Evolutionary conservation across 2,797 vertebrate species (phyloP).

Genomic region (Macroramphosus scolopax): DNA sequence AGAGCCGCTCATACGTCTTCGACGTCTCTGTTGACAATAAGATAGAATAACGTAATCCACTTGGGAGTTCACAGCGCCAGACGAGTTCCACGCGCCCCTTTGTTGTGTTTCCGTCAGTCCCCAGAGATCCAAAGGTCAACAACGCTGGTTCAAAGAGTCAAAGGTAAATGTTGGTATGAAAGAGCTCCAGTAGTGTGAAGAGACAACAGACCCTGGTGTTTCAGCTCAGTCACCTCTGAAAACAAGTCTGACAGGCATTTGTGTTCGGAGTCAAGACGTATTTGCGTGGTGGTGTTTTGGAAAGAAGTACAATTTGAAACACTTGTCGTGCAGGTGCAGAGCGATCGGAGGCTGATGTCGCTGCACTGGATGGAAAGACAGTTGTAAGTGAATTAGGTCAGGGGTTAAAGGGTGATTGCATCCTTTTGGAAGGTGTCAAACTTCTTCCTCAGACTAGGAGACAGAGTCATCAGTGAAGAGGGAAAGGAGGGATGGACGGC

Average conservation of each 20-base stretch:
- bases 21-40: no score
- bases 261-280: no score
- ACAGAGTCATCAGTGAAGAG: not conserved
- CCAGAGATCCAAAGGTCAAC: slow-evolving; percentile 12
- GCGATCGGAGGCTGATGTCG: not conserved
- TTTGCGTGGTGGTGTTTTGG: no score
- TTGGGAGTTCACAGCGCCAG: no score
- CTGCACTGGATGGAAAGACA: no score
- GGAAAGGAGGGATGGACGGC: slow-evolving; percentile 9
- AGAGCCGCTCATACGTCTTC: no score
- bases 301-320: slow-evolving; percentile 6
- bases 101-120: slow-evolving; percentile 15
- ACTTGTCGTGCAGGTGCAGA: slow-evolving; percentile 5
- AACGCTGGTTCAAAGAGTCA: slow-evolving; percentile 24
- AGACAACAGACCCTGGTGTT: slow-evolving; percentile 2
- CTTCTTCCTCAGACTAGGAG: slow-evolving; percentile 3
- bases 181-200: slow-evolving; percentile 19
- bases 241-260: not conserved
- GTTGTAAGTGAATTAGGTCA: slow-evolving; percentile 30
- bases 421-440: slow-evolving; percentile 20
- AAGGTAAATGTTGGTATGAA: slow-evolving; percentile 16
- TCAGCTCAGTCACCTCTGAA: not conserved
- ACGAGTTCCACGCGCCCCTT: not conserved
- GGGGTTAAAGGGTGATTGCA: slow-evolving; percentile 49
- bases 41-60: not conserved